Percentiles rank a stretch among this genome's conserved stretches.
phyloP scores from a whole-genome alignment of 2,113 vertebrate genomes.

The Phyllopteryx taeniolatus region DNA sequence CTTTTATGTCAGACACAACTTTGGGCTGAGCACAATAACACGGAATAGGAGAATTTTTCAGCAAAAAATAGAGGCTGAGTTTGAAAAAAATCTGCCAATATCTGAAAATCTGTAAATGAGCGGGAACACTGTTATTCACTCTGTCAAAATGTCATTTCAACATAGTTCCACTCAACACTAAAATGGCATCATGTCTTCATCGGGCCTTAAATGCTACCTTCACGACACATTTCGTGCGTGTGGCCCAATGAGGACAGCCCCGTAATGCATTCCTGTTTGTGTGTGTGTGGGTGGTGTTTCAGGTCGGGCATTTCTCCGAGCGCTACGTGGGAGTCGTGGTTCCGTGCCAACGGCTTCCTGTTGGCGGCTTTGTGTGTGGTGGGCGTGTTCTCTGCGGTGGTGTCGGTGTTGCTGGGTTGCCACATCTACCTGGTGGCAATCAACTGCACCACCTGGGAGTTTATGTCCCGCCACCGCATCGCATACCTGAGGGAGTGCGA shows the following conservation, averaged over 20 bases:
- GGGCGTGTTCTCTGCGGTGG: conserved; percentile 69
- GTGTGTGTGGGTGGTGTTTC: neutral
- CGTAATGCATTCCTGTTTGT: neutral
- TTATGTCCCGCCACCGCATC: conserved; percentile 88
- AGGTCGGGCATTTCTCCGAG: conserved; percentile 83
- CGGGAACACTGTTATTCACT: too few relatives aligned
- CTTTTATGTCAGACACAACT: too few relatives aligned
- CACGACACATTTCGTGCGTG: neutral
- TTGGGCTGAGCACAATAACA: too few relatives aligned
- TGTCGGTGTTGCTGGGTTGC: conserved; percentile 79
- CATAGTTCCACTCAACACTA: too few relatives aligned
- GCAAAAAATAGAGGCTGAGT: too few relatives aligned
- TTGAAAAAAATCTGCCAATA: too few relatives aligned
- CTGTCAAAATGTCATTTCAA: too few relatives aligned
- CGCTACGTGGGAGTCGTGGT: conserved; percentile 77
- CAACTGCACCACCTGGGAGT: conserved; percentile 95
- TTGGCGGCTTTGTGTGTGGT: conserved; percentile 74
- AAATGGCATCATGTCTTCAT: too few relatives aligned
- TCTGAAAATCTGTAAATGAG: too few relatives aligned
- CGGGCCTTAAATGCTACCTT: too few relatives aligned
- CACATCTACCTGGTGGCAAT: conserved; percentile 88
- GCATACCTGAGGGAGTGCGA: conserved; percentile 82
- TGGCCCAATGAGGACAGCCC: neutral
- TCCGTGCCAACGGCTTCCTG: conserved; percentile 76
- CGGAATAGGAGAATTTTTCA: too few relatives aligned